A percentile compares a stretch with the other conserved stretches of the same genome.
These are phyloP conservation scores for Entomobrya multifasciata DNA, from an alignment of 2,888 invertebrate genomes.

Conservation along the genomic window DNA sequence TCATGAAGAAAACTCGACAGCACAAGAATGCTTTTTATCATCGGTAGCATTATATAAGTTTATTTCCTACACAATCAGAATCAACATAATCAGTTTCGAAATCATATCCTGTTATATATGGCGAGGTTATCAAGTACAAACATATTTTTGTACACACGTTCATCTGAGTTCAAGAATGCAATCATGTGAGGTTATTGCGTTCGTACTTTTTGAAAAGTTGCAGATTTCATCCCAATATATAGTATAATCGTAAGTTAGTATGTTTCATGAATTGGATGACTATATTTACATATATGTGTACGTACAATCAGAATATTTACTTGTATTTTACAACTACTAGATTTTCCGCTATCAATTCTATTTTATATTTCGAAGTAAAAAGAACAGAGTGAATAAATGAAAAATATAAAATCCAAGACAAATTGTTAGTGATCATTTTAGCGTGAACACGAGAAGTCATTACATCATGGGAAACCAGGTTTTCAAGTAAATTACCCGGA, in stretches of 20 bases:
- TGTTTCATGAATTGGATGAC: no score
- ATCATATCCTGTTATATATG: background rate
- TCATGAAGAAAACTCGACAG: background rate
- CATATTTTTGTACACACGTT: background rate
- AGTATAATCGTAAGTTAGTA: no score
- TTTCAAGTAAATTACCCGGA: constrained; percentile 10
- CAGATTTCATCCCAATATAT: no score
- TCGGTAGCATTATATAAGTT: no score
- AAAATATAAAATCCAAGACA: background rate
- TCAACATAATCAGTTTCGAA: background rate
- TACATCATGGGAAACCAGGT: no score
- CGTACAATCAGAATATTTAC: no score
- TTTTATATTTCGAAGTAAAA: no score
- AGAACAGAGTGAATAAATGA: no score
- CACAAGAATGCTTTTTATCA: constrained; percentile 15
- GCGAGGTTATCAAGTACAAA: background rate
- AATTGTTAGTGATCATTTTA: background rate
- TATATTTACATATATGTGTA: no score
- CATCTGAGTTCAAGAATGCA: background rate
- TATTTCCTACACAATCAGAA: constrained; percentile 19
- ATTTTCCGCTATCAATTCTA: no score
- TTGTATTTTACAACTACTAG: no score
- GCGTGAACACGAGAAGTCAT: background rate
- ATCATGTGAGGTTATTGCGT: background rate
- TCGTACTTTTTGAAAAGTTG: no score